phyloP scores from a whole-genome alignment of 2,888 invertebrate genomes.

The Anticlea derivata region DNA sequence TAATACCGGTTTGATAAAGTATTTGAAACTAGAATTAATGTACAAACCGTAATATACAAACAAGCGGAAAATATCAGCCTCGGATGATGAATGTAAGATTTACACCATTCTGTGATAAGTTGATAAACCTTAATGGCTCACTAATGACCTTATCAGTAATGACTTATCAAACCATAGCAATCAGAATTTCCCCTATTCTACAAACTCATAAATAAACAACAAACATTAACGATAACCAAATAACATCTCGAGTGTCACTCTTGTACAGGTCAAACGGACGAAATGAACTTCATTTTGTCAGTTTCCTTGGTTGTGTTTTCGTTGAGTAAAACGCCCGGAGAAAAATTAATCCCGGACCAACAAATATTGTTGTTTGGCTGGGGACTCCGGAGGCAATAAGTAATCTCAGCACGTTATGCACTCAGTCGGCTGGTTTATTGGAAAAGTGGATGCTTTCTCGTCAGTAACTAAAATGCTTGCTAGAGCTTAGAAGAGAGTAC shows the following conservation, averaged over 20 bases:
- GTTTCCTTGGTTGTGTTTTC: conserved; percentile 45
- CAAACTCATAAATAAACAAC: conserved; percentile 8
- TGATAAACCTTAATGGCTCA: conserved; percentile 10
- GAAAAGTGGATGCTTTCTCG: conserved; percentile 60
- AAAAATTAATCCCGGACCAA: conserved; percentile 75
- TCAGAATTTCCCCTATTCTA: conserved; percentile 6
- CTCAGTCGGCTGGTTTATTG: conserved; percentile 71
- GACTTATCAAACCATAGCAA: conserved; percentile 9
- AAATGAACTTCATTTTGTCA: conserved; percentile 36
- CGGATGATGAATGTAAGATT: conserved; percentile 4
- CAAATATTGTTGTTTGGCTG: conserved; percentile 79
- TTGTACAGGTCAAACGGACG: conserved; percentile 26
- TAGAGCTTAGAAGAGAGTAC: background rate
- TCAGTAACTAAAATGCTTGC: conserved; percentile 47
- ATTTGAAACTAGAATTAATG: too few species aligned
- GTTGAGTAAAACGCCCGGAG: conserved; percentile 64
- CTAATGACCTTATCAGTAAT: conserved; percentile 16
- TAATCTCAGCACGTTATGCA: conserved; percentile 78
- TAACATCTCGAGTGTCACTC: conserved; percentile 16
- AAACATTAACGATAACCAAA: conserved; percentile 8
- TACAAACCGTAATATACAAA: background rate
- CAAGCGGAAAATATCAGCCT: background rate
- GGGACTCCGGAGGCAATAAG: conserved; percentile 66
- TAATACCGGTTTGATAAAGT: too few species aligned
- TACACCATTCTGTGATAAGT: conserved; percentile 7